Base-by-base conservation (phyloP, 2,888 invertebrate genomes). In the Euphydryas editha region DNA sequence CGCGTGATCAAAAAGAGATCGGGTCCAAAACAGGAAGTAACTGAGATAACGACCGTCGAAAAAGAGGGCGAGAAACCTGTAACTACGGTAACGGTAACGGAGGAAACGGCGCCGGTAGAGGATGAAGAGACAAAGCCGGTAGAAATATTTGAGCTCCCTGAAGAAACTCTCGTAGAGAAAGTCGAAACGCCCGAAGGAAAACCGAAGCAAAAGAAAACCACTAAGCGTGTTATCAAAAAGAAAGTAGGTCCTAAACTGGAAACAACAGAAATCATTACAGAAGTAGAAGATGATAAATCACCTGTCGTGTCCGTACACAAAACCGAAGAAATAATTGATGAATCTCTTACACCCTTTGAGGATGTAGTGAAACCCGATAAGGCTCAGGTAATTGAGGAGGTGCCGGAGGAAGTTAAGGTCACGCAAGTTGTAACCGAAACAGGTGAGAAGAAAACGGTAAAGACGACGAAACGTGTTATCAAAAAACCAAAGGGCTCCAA, bases 261-360 rank as follows among this genome's bases (percentile, higher is more conserved):
- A 70, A 73, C 74, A 0, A 77, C 76, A 70, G 30, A 62, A 47
- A 59, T 67, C 66, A 20, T 11, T 20, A 74, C 65, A 66, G 71
- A 24, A 60, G 73, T 74, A 73, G 72, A 87, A 83, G 77, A 91
- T 79, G 79, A 89, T 78, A 88, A 88, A 58, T 36, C 78, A 55
- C 77, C 83, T n/a, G 69, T 82, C 54, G 74, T 80, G 42, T 72
- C 78, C 47, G 63, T 70, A 49, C 70, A 72, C 59, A 66, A 61
- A 21, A 70, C 68, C 11, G 64, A 73, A 37, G 68, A 72, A 62
- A 13, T 58, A 3, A 55, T 36, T 0, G 2, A 72, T 60, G 7
- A 80, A 72, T 60, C 71, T 65, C 10, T 62, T 77, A 78, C 75
- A 69, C 72, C 72, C 18, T 64, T 78, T 2, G 62, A 70, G 51